Evolutionary conservation across 1,140 invertebrate species (phyloP), one percentile per base, ranked within the genome.

Genomic region (Nasonia vitripennis): DNA sequence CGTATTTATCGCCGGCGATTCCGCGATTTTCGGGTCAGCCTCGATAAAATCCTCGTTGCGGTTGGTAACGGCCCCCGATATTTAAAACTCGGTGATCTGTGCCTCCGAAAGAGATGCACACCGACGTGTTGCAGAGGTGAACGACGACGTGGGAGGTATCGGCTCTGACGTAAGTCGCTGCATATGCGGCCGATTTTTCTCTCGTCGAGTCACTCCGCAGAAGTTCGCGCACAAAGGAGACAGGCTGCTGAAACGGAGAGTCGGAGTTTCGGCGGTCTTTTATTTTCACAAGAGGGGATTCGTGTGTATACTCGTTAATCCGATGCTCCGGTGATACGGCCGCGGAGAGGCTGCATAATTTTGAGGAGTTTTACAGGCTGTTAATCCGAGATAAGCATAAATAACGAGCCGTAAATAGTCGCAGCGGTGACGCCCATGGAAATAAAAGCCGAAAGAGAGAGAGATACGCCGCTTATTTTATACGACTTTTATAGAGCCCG

Each of bases 121-220:
- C 34, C 3, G 27, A 27, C 27, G 34, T 37, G 34, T 0, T 37
- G 34, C 34, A 20, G 62, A 67, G n/a, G 62, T 20, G 62, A 7
- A 67, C 45, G 14, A 9, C 73, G 75, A 48, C 75, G 48, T 78
- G 75, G 75, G 75, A 17, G 75, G 75, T 55, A 78, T 78, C 75
- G n/a, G 7, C 14, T 78, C 48, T 78, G 75, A 55, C 75, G 45
- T 48, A 78, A 48, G 45, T 27, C 27, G 27, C 27, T 27, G 48
- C 17, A 51, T 20, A 51, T 20, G 2, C 45, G 37, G 45, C 10
- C 75, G 34, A 78, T 78, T 31, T 78, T 55, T 78, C 75, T 78
- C 45, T 9, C 7, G 34, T 20, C 12, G 23, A 71, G 27, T 71
- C 68, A 71, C 14, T 7, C 5, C 20, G 31, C 14, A 75, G 37